phyloP scores from a whole-genome alignment of 2,797 vertebrate genomes.

The Oophaga sylvatica region DNA sequence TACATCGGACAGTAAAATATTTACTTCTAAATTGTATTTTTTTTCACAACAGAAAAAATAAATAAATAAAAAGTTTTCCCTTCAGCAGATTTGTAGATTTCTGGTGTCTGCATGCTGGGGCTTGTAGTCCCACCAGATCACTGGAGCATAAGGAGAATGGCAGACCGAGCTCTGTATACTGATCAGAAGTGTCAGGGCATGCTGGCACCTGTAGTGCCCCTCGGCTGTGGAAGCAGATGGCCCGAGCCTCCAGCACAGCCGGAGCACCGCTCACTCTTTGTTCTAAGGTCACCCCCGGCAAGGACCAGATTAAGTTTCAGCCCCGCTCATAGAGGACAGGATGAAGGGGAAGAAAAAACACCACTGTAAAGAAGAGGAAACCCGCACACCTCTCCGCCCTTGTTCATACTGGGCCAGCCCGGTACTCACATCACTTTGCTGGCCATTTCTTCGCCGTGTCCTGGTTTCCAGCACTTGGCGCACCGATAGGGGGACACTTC shows the following conservation, averaged over 20 bases:
- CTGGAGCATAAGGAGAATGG: no score
- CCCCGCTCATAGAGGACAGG: background rate
- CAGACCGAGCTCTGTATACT: no score
- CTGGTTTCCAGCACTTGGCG: background rate
- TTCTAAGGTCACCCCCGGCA: constrained; percentile 16
- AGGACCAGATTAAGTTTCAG: constrained; percentile 2
- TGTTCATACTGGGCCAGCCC: background rate
- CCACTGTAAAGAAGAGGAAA: background rate
- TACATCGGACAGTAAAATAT: no score
- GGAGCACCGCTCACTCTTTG: background rate
- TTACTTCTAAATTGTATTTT: no score
- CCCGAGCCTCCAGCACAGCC: background rate
- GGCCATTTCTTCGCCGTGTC: constrained; percentile 30
- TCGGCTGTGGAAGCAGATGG: background rate
- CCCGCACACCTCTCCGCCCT: background rate
- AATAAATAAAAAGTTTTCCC: no score
- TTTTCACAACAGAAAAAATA: no score
- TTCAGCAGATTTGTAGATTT: no score
- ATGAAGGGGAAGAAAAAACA: background rate
- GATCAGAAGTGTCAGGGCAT: no score
- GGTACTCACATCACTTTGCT: constrained; percentile 50
- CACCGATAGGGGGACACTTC: constrained; percentile 1
- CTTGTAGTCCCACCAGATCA: background rate
- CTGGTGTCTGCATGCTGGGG: background rate
- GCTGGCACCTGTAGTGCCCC: background rate